phyloP scores from a whole-genome alignment of 2,888 invertebrate species.

The Nowickia ferox region DNA sequence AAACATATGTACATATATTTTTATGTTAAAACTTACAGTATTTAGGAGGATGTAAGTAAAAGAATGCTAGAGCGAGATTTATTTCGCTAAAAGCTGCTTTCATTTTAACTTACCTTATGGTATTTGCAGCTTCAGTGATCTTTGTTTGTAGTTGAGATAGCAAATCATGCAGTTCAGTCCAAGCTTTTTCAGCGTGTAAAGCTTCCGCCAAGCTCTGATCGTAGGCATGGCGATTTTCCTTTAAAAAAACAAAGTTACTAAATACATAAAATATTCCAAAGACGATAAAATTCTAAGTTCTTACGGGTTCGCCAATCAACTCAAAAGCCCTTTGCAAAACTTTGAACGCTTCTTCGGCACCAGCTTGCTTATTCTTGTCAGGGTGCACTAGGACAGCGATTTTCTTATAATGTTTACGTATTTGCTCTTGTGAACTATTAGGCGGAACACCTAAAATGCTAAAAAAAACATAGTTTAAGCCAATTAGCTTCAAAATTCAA shows the following conservation, averaged over 20 bases:
- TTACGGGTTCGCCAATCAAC: slow-evolving; percentile 94
- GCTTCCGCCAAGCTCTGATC: slow-evolving; percentile 90
- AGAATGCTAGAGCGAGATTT: too few species aligned
- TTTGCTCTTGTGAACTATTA: slow-evolving; percentile 95
- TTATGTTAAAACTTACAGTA: too few species aligned
- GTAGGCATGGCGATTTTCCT: slow-evolving; percentile 90
- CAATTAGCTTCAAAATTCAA: background rate
- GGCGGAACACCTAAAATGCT: slow-evolving; percentile 92
- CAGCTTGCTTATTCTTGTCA: slow-evolving; percentile 97
- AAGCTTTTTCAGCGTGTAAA: slow-evolving; percentile 92
- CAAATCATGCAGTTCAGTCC: slow-evolving; percentile 94
- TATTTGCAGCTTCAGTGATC: slow-evolving; percentile 96
- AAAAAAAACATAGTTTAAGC: slow-evolving; percentile 52
- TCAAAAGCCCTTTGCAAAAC: slow-evolving; percentile 97
- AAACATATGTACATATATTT: too few species aligned
- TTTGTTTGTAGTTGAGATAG: slow-evolving; percentile 95
- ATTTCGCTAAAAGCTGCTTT: background rate
- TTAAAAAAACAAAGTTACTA: slow-evolving; percentile 64
- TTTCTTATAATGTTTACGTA: slow-evolving; percentile 95
- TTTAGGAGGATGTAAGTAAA: too few species aligned
- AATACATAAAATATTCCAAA: background rate
- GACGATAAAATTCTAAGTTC: background rate
- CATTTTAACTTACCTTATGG: slow-evolving; percentile 86
- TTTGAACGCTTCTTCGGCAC: slow-evolving; percentile 98
- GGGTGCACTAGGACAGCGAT: slow-evolving; percentile 98